Percentiles rank a stretch among this genome's conserved stretches.
These are phyloP conservation scores for Diplazon laetatorius DNA, from an alignment of 2,888 invertebrate genomes.

Conservation along the genomic window DNA sequence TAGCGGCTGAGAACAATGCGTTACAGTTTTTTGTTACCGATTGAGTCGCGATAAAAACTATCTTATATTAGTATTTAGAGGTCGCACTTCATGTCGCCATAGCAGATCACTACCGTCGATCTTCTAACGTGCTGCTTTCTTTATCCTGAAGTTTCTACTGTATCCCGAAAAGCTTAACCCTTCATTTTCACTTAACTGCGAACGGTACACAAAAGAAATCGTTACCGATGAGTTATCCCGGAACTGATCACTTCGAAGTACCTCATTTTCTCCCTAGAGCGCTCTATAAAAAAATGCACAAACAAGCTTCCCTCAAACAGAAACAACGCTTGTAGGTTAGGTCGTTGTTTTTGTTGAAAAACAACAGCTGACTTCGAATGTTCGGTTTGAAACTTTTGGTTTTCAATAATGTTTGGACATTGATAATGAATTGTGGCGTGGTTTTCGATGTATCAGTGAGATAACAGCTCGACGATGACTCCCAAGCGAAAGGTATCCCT, in stretches of 20 bases:
- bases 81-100: too few species aligned
- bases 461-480: conserved; percentile 74
- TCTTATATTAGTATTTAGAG: too few species aligned
- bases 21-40: too few species aligned
- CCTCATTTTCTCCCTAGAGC: background rate
- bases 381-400: conserved; percentile 41
- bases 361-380: conserved; percentile 62
- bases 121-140: too few species aligned
- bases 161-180: too few species aligned
- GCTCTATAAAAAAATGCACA: background rate
- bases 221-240: conserved; percentile 3
- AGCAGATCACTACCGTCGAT: too few species aligned
- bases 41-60: too few species aligned
- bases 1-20: too few species aligned
- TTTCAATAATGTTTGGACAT: conserved; percentile 22
- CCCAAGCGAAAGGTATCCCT: conserved; percentile 79
- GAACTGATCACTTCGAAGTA: background rate
- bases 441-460: conserved; percentile 50
- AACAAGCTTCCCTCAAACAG: background rate
- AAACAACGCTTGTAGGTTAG: conserved; percentile 29
- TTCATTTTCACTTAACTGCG: background rate
- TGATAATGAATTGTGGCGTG: conserved; percentile 55
- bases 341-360: conserved; percentile 50
- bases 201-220: background rate
- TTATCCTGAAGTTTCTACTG: too few species aligned